Evolutionary conservation across 1,140 invertebrate species (phyloP).

Genomic region (Drosophila baimaii): DNA sequence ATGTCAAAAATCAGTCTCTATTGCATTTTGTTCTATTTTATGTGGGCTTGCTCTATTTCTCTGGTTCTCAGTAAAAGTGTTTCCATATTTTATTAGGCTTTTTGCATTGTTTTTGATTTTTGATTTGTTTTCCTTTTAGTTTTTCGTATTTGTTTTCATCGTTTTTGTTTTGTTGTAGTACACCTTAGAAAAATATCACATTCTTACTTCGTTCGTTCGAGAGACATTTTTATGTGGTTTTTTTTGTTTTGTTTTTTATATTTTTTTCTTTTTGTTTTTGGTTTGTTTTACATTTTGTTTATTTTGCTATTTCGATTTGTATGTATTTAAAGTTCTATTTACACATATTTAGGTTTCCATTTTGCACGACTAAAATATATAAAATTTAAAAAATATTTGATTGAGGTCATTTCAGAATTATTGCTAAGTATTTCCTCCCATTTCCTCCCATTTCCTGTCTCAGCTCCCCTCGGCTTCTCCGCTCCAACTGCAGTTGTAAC

Average conservation of each 20-base stretch:
- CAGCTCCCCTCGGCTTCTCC: conserved; percentile 14
- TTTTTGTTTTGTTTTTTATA: conserved; percentile 55
- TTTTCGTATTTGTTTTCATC: conserved; percentile 42
- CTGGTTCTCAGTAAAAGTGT: conserved; percentile 55
- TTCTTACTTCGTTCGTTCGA: conserved; percentile 85
- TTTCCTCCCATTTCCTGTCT: conserved; percentile 14
- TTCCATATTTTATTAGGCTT: conserved; percentile 38
- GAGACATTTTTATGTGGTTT: conserved; percentile 78
- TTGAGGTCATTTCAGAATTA: conserved; percentile 85
- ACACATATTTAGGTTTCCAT: conserved; percentile 57
- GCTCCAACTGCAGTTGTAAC: conserved; percentile 27
- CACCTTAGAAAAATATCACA: conserved; percentile 85
- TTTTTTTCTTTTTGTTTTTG: conserved; percentile 53
- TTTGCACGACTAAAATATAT: conserved; percentile 78
- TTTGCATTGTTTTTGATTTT: conserved; percentile 41
- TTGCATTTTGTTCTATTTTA: conserved; percentile 78
- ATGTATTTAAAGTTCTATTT: conserved; percentile 59
- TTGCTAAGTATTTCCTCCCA: conserved; percentile 75
- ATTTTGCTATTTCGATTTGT: conserved; percentile 68
- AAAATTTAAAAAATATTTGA: conserved; percentile 84
- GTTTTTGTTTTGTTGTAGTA: conserved; percentile 64
- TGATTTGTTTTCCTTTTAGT: conserved; percentile 11
- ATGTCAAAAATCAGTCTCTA: conserved; percentile 84
- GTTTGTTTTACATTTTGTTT: conserved; percentile 57
- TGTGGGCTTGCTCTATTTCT: conserved; percentile 54